A percentile compares a stretch with the other conserved stretches of the same genome.
These are phyloP conservation scores for Cyrtodaria siliqua DNA, from an alignment of 2,888 invertebrate genomes.

Conservation along the genomic window DNA sequence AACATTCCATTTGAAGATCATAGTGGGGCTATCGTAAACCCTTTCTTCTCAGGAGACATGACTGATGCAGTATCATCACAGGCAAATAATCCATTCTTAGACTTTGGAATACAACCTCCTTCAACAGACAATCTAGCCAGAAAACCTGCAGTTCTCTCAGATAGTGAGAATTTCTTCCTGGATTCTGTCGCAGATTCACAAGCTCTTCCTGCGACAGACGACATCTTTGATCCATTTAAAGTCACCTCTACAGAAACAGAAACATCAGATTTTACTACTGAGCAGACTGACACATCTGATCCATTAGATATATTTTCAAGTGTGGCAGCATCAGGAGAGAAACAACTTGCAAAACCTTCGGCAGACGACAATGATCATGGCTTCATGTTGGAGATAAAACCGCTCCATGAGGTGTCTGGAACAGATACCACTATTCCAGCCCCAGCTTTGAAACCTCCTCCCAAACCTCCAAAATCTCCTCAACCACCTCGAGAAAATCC, in stretches of 20 bases:
- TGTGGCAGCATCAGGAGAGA: constrained; percentile 57
- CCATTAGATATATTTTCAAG: constrained; percentile 52
- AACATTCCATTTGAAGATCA: constrained; percentile 55
- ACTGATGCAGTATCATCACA: constrained; percentile 24
- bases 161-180: constrained; percentile 57
- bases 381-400: constrained; percentile 76
- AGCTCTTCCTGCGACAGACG: constrained; percentile 39
- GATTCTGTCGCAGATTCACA: constrained; percentile 45
- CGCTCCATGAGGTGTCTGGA: constrained; percentile 32
- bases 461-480: constrained; percentile 76
- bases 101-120: constrained; percentile 23
- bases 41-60: constrained; percentile 46
- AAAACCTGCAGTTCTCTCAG: constrained; percentile 37
- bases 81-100: constrained; percentile 66
- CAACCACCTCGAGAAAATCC: constrained; percentile 85
- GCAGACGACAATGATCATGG: constrained; percentile 65
- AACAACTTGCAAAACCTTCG: constrained; percentile 56
- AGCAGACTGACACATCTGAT: constrained; percentile 9
- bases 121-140: not conserved
- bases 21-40: constrained; percentile 43
- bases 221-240: constrained; percentile 74
- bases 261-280: constrained; percentile 7
- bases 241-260: constrained; percentile 32
- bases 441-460: constrained; percentile 78
- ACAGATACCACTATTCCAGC: constrained; percentile 55